A percentile compares a stretch with the other conserved stretches of the same genome.
Conservation (phyloP, 2,888 invertebrate species). For the Orchestes rusci region DNA sequence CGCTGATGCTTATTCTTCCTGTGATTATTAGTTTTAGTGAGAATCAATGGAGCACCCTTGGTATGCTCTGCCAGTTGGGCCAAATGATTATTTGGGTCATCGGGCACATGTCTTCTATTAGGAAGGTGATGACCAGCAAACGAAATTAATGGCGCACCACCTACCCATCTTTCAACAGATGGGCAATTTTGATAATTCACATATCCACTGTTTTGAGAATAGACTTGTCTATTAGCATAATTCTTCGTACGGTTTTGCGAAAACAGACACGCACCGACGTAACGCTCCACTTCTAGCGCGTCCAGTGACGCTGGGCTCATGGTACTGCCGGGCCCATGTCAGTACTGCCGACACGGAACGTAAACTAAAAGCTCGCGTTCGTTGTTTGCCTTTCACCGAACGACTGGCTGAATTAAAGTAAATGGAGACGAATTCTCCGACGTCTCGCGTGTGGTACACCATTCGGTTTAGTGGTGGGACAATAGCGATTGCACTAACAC, state of each 20-base stretch:
- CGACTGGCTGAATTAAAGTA: constrained; percentile 18
- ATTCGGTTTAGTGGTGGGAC: too few relatives aligned
- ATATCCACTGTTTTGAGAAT: constrained; percentile 25
- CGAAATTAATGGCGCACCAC: constrained; percentile 68
- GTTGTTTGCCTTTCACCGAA: constrained; percentile 18
- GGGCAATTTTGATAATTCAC: constrained; percentile 36
- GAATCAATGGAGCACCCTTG: constrained; percentile 77
- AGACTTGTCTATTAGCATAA: constrained; percentile 14
- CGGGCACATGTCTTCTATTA: constrained; percentile 15
- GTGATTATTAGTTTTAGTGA: constrained; percentile 55
- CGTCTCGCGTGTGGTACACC: too few relatives aligned
- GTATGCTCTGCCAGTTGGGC: constrained; percentile 75
- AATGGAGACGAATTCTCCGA: constrained; percentile 9
- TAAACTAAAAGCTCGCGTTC: too few relatives aligned
- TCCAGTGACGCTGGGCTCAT: constrained; percentile 70
- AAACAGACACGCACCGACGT: constrained; percentile 57
- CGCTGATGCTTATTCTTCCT: constrained; percentile 37
- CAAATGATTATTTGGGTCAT: constrained; percentile 39
- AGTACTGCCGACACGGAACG: constrained; percentile 14
- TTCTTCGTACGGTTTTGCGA: constrained; percentile 30
- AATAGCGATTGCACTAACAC: too few relatives aligned
- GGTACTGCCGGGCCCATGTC: constrained; percentile 28
- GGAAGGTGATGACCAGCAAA: constrained; percentile 55
- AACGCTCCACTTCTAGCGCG: constrained; percentile 54
- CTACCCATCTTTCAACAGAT: constrained; percentile 63